Evolutionary conservation across 2,113 vertebrate genomes (phyloP).

Genomic region (Marcusenius ussheri): DNA sequence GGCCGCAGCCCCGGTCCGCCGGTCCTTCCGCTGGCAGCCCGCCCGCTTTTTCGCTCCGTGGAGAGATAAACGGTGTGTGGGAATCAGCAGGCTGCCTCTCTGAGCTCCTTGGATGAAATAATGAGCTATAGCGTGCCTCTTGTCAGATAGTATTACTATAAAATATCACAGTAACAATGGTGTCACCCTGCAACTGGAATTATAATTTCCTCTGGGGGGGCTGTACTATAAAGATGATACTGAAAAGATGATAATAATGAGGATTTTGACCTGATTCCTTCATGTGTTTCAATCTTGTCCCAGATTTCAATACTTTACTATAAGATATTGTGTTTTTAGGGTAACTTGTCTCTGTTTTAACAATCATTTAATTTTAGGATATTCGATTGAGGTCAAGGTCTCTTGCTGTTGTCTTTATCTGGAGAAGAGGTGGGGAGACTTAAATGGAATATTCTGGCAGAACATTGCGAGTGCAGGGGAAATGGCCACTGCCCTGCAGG

Average conservation of each 20-base stretch:
- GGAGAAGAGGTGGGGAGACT: neutral
- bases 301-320: neutral
- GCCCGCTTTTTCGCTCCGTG: no score
- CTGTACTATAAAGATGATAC: neutral
- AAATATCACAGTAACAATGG: constrained; percentile 11
- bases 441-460: neutral
- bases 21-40: neutral
- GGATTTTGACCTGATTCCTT: constrained; percentile 11
- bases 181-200: neutral
- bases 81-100: neutral
- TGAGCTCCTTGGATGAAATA: neutral
- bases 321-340: constrained; percentile 9
- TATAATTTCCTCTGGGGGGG: neutral
- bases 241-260: neutral
- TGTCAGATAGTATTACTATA: constrained; percentile 6
- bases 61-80: neutral
- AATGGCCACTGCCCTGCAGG: neutral
- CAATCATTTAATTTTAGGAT: neutral
- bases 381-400: constrained; percentile 8
- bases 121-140: neutral
- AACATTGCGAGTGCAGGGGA: neutral
- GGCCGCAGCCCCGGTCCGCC: neutral
- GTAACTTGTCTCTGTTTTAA: constrained; percentile 1
- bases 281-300: constrained; percentile 1
- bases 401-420: neutral